Conservation (phyloP, 2,797 vertebrate genomes). For the Apodemus agrarius region DNA sequence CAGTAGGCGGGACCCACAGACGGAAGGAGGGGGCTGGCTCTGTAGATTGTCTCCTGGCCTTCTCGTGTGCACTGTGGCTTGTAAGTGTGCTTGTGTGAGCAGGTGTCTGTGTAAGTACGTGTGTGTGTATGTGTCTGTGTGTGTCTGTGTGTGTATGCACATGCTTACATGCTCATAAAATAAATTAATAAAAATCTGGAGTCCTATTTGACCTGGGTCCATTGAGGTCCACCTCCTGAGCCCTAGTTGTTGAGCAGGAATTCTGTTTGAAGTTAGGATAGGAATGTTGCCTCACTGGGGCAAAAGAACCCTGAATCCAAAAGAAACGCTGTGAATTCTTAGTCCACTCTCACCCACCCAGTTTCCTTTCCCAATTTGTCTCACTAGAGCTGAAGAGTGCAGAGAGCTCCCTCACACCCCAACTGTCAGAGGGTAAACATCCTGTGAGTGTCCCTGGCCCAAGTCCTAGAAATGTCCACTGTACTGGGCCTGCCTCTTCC, state of each 20-base stretch:
- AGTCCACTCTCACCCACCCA: slow-evolving; percentile 64
- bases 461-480: slow-evolving; percentile 50
- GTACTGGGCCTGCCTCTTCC: slow-evolving; percentile 7
- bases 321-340: slow-evolving; percentile 55
- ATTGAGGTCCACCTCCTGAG: neutral
- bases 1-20: neutral
- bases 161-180: neutral
- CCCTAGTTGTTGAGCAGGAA: neutral
- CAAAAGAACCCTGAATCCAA: slow-evolving; percentile 35
- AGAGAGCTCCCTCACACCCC: slow-evolving; percentile 72
- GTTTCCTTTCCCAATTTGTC: slow-evolving; percentile 74
- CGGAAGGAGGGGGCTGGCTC: neutral
- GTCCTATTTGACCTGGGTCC: neutral
- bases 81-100: neutral
- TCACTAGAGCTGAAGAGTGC: slow-evolving; percentile 76
- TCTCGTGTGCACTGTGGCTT: neutral
- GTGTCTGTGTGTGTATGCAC: too few species aligned
- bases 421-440: slow-evolving; percentile 75
- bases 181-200: neutral
- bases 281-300: neutral
- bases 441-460: slow-evolving; percentile 76
- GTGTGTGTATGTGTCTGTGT: too few species aligned
- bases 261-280: neutral
- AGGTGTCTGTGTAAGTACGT: neutral
- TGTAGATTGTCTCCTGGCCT: neutral